Conservation (phyloP, 2,797 vertebrate species). For the Thamnophis elegans region DNA sequence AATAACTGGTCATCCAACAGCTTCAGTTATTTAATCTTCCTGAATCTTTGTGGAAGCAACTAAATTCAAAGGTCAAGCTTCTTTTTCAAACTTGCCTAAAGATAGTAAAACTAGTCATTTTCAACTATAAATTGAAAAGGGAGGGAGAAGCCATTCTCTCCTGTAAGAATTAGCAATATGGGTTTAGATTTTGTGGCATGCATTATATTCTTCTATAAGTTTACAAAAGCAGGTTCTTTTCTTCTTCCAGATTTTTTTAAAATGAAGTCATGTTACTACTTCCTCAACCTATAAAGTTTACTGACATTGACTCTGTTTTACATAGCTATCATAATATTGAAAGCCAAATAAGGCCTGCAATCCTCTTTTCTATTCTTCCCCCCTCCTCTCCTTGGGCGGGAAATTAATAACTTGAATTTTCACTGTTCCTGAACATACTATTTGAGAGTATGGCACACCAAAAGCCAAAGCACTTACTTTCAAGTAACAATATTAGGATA, state of each 20-base stretch:
- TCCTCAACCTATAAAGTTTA: constrained; percentile 38
- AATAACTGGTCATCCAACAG: constrained; percentile 63
- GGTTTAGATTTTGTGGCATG: background rate
- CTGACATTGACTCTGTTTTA: constrained; percentile 44
- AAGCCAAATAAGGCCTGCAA: constrained; percentile 48
- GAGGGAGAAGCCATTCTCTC: constrained; percentile 23
- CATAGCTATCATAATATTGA: constrained; percentile 49
- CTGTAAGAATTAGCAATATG: constrained; percentile 48
- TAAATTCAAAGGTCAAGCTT: constrained; percentile 72
- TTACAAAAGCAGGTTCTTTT: constrained; percentile 17
- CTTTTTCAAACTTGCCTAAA: constrained; percentile 67
- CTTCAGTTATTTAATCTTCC: constrained; percentile 70
- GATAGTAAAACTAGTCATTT: constrained; percentile 63
- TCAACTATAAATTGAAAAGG: constrained; percentile 47
- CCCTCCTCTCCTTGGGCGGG: background rate
- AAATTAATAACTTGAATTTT: constrained; percentile 26
- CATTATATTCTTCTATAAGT: constrained; percentile 33
- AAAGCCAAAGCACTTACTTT: constrained; percentile 1
- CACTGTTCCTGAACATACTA: constrained; percentile 9
- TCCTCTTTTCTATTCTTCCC: constrained; percentile 42
- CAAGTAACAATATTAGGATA: constrained; percentile 1
- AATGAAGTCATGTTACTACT: constrained; percentile 43
- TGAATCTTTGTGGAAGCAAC: constrained; percentile 65
- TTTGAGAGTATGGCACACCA: background rate
- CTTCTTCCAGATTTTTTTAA: constrained; percentile 29